phyloP scores from a whole-genome alignment of 2,113 vertebrate species.

The Toxotes chatareus region DNA sequence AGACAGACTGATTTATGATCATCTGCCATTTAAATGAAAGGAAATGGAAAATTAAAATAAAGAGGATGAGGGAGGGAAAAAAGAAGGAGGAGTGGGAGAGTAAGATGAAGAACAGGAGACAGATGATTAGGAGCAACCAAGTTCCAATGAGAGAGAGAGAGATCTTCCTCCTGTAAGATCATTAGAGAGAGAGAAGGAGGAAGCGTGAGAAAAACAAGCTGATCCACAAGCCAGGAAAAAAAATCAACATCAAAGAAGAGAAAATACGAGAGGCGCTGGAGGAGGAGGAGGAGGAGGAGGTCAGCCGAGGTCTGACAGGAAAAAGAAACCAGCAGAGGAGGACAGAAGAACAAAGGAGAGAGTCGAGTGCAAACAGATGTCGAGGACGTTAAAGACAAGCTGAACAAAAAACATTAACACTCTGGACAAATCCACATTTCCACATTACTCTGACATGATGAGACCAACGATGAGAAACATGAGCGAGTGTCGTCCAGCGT shows the following conservation, averaged over 20 bases:
- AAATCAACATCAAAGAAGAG: slow-evolving; percentile 14
- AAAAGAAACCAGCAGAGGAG: not conserved
- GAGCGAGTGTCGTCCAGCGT: too few relatives aligned
- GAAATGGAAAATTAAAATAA: too few relatives aligned
- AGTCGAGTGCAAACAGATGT: not conserved
- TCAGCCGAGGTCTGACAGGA: slow-evolving; percentile 11
- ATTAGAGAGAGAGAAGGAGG: not conserved
- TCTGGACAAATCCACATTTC: too few relatives aligned
- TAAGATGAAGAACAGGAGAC: not conserved
- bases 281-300: too few relatives aligned
- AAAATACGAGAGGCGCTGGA: not conserved
- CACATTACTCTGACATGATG: too few relatives aligned
- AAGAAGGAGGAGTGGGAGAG: not conserved
- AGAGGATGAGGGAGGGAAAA: not conserved
- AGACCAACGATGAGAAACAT: too few relatives aligned
- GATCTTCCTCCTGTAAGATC: too few relatives aligned
- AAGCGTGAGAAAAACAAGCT: slow-evolving; percentile 3
- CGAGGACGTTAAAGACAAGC: not conserved
- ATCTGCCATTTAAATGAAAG: too few relatives aligned
- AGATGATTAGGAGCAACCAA: not conserved
- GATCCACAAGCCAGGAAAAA: not conserved
- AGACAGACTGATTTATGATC: too few relatives aligned
- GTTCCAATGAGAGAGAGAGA: not conserved
- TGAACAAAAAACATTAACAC: too few relatives aligned
- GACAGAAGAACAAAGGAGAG: not conserved